Evolutionary conservation across 1,140 invertebrate genomes (phyloP), one percentile per base, ranked within the genome.

Genomic region (Drosophila teissieri): DNA sequence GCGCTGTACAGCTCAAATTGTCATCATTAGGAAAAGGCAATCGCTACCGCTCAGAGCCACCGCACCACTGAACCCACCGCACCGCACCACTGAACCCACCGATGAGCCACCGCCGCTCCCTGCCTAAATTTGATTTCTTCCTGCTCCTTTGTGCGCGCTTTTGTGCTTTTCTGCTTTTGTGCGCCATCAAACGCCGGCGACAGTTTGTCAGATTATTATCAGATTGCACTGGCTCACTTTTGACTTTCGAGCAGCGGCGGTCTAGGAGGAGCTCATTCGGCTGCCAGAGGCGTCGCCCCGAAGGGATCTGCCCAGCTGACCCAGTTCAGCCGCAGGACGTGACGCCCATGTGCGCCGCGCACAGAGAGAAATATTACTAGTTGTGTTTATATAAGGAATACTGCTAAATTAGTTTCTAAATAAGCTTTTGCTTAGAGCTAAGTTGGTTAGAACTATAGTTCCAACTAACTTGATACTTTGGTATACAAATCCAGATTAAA

Each of bases 151-250:
- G 84, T 88, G 83, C 67, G 78, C 82, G 69, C 76, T 80, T 80
- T 80, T 63, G 77, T 85, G 83, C 84, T n/a, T n/a, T n/a, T n/a
- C n/a, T n/a, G 69, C 76, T 80, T 80, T 80, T 63, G 77, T 85
- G 83, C 84, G 76, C 76, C 83, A 78, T 88, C 83, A 88, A 88
- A 88, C 83, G 83, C 85, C 80, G 80, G 78, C 89, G 89, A 91
- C 89, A 91, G 89, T 91, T 91, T 91, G 89, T 91, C 89, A 91
- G 89, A 91, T 91, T 91, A 83, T 91, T 91, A 91, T 91, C 89
- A 80, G 84, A 91, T 89, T 91, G 89, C 84, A 91, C 82, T 91
- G 86, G 73, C 85, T 90, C 86, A 89, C 84, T 89, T 89, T 89
- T 89, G 84, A 89, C 84, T 89, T 89, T 88, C 65, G 65, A 67